Conservation (phyloP, 1,140 invertebrate species). For the Trissolcus basalis region DNA sequence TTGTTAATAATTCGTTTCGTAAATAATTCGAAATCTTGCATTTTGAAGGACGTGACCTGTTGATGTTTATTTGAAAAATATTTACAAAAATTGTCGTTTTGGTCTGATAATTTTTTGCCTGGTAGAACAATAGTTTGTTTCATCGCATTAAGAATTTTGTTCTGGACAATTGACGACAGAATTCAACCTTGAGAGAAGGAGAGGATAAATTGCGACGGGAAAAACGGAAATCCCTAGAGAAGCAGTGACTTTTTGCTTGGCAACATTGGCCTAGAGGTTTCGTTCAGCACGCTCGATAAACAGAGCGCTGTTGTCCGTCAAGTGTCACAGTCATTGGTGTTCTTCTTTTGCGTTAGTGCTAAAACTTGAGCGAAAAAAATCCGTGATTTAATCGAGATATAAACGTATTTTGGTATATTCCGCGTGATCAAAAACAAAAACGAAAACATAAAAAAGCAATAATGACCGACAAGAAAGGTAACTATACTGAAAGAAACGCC, state of each 20-base stretch:
- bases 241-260: slow-evolving; percentile 1
- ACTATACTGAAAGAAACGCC: slow-evolving; percentile 67
- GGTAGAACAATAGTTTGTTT: too few species aligned
- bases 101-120: too few species aligned
- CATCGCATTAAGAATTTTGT: too few species aligned
- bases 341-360: slow-evolving; percentile 65
- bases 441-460: slow-evolving; percentile 76
- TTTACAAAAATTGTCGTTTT: too few species aligned
- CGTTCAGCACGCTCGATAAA: slow-evolving; percentile 64
- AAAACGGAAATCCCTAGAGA: not conserved
- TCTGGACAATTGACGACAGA: too few species aligned
- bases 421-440: slow-evolving; percentile 71
- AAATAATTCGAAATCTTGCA: too few species aligned
- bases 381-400: slow-evolving; percentile 67
- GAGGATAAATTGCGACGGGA: not conserved
- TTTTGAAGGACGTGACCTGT: too few species aligned
- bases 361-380: slow-evolving; percentile 57
- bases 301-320: slow-evolving; percentile 69
- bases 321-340: slow-evolving; percentile 69
- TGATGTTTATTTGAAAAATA: too few species aligned
- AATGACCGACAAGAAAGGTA: slow-evolving; percentile 77
- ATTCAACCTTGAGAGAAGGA: not conserved
- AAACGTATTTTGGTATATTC: slow-evolving; percentile 66
- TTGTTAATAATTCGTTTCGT: too few species aligned
- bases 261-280: slow-evolving; percentile 25